A percentile compares a stretch with the other conserved stretches of the same genome.
Evolutionary conservation across 2,888 invertebrate species (phyloP).

Genomic region (Bimastos eiseni): DNA sequence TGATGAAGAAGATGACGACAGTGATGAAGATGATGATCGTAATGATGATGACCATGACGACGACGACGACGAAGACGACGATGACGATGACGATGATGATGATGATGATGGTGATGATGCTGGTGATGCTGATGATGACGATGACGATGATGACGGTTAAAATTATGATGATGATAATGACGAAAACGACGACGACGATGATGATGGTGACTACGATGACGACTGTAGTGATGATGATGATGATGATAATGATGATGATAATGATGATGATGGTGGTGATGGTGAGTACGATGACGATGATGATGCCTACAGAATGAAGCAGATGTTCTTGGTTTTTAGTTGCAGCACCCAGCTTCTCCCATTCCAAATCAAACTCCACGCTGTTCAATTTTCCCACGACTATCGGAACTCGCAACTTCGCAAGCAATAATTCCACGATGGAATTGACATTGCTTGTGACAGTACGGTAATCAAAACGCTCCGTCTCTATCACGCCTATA

Average conservation of each 20-base stretch:
- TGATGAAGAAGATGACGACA: not conserved
- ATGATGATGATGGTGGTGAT: not conserved
- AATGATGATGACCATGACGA: too few species aligned
- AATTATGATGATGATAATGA: not conserved
- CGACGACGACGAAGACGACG: not conserved
- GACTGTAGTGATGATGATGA: not conserved
- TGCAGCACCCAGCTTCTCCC: not conserved
- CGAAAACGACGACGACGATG: not conserved
- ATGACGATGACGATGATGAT: not conserved
- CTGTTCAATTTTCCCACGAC: not conserved
- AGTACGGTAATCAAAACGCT: not conserved
- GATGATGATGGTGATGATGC: not conserved
- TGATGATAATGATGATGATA: constrained; percentile 14
- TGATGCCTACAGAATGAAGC: not conserved
- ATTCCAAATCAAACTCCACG: not conserved
- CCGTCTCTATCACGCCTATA: not conserved
- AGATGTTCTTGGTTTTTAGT: not conserved
- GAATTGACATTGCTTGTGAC: not conserved
- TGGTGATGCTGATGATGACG: not conserved
- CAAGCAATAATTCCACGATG: not conserved
- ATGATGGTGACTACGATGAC: not conserved
- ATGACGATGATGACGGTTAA: not conserved
- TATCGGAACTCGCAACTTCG: too few species aligned
- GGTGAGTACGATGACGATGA: not conserved
- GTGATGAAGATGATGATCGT: not conserved